Evolutionary conservation across 2,113 vertebrate genomes (phyloP).

Genomic region (Campylorhamphus procurvoides): DNA sequence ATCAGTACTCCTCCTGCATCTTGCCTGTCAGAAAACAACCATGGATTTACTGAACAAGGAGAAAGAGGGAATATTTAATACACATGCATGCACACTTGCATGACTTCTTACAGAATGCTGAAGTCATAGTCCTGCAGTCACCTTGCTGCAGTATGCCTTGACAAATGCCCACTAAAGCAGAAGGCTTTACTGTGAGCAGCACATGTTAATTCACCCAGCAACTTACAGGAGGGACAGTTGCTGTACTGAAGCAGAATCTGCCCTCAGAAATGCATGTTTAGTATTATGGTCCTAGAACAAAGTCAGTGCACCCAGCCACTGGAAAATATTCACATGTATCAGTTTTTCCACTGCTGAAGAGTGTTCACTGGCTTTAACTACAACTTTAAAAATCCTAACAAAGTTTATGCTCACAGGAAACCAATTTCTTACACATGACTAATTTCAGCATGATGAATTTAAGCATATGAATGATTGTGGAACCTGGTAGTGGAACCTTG

Average conservation of each 20-base stretch:
- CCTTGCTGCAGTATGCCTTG: too few relatives aligned
- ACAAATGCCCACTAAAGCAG: not conserved
- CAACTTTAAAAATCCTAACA: not conserved
- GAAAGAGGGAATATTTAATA: not conserved
- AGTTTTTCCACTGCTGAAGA: not conserved
- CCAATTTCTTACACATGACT: not conserved
- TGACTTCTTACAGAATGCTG: accelerated
- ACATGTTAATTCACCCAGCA: not conserved
- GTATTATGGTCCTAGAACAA: not conserved
- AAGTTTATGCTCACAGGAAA: not conserved
- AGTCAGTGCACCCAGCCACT: not conserved
- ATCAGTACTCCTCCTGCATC: not conserved
- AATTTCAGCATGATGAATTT: not conserved
- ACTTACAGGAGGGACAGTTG: not conserved
- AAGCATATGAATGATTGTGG: not conserved
- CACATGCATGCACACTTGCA: not conserved
- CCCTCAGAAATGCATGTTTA: not conserved
- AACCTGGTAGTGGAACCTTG: not conserved
- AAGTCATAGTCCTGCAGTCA: not conserved
- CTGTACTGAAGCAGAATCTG: not conserved
- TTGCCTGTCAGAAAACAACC: not conserved
- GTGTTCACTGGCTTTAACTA: not conserved
- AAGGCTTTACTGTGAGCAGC: not conserved
- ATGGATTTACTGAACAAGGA: not conserved
- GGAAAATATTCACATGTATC: not conserved